These are phyloP conservation scores for Aplochiton taeniatus DNA, from an alignment of 2,797 vertebrate species.

Conservation along the genomic window DNA sequence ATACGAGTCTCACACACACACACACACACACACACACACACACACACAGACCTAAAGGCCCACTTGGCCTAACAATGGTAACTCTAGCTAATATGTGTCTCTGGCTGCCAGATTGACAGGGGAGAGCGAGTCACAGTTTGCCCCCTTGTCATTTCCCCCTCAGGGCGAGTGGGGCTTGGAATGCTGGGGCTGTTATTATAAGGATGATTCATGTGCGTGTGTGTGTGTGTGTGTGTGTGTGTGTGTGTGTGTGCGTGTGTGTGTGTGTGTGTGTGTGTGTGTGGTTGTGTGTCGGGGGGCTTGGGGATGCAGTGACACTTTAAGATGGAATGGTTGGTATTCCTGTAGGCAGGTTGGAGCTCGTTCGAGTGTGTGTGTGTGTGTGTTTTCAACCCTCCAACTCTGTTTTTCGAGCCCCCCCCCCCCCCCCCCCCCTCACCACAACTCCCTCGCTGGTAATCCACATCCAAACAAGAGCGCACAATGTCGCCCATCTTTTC, in stretches of 20 bases:
- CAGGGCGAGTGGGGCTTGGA: slow-evolving; percentile 31
- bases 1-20: slow-evolving; percentile 10
- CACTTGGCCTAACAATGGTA: slow-evolving; percentile 39
- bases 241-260: too few relatives aligned
- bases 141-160: slow-evolving; percentile 41
- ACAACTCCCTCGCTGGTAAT: slow-evolving; percentile 52
- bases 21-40: background rate
- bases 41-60: slow-evolving; percentile 2
- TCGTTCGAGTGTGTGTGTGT: slow-evolving; percentile 42
- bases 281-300: slow-evolving; percentile 2
- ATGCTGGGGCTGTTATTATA: slow-evolving; percentile 48
- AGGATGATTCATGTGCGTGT: slow-evolving; percentile 62
- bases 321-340: slow-evolving; percentile 56
- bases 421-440: slow-evolving; percentile 34
- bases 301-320: slow-evolving; percentile 30
- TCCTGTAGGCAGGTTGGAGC: slow-evolving; percentile 62
- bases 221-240: too few relatives aligned
- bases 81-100: slow-evolving; percentile 16
- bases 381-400: too few relatives aligned
- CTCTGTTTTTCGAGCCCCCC: too few relatives aligned
- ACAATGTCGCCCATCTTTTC: slow-evolving; percentile 39
- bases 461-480: slow-evolving; percentile 48
- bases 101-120: slow-evolving; percentile 46
- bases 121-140: slow-evolving; percentile 40
- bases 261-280: slow-evolving; percentile 15